Evolutionary conservation across 2,797 vertebrate genomes (phyloP), one percentile per base, ranked within the genome.

Genomic region (Poliocrania exsul): DNA sequence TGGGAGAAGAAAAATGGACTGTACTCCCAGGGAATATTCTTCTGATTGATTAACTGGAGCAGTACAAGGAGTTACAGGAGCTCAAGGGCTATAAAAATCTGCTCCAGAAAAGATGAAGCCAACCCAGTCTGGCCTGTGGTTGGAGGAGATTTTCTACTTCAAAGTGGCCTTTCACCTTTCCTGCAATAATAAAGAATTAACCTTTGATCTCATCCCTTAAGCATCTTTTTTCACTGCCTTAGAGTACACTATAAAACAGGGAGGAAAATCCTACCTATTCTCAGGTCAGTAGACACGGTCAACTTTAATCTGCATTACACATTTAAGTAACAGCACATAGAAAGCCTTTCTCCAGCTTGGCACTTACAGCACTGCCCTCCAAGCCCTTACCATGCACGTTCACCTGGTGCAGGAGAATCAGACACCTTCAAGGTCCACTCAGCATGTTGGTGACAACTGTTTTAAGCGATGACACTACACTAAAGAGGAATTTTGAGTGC

Each of bases 1-100:
- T 81, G 56, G 31, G 61, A 72, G 69, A 86, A 93, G 71, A 73
- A 79, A 96, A 96, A 94, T 28, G 57, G 46, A 64, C 44, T 70
- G 58, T 13, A 31, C 60, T 94, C 89, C 72, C 73, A 89, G 92
- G 86, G 88, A 96, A 96, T 83, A 80, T 58, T 92, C 88, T 80
- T 72, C 95, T 95, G 87, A 95, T 73, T 92, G 93, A 96, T 92
- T 96, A 94, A 95, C 71, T 96, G 90, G 74, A 95, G 42, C 56
- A 86, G 28, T n/a, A 64, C 84, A 80, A 79, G 74, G 21, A 86
- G 51, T 94, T 96, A 96, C 71, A 75, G 87, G 80, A 96, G 87
- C 90, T 87, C 51, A 92, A 96, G 92, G 87, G 84, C 92, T 92
- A 94, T 97, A 86, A 96, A 97, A 86, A 49, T 28, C 61, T 50